A percentile compares a stretch with the other conserved stretches of the same genome.
Conservation (phyloP, 1,140 invertebrate genomes). For the Mesaphorura yosii region DNA sequence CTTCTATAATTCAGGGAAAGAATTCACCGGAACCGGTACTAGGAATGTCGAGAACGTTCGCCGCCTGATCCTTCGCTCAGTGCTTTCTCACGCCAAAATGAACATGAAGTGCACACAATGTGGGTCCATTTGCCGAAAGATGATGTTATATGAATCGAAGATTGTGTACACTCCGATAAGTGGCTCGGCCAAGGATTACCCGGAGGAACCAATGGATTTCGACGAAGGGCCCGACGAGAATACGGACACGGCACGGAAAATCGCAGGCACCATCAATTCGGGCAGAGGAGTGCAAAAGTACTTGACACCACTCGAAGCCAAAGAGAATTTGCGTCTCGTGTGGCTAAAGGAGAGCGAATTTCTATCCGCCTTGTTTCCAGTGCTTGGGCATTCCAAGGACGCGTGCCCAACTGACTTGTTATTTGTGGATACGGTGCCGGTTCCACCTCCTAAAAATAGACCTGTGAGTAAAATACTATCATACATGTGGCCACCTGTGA, state of each 20-base stretch:
- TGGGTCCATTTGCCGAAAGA: constrained; percentile 44
- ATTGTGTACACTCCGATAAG: constrained; percentile 24
- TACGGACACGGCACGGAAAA: background rate
- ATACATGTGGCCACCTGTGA: no score
- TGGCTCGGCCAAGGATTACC: background rate
- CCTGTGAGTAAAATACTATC: constrained; percentile 62
- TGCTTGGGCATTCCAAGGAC: constrained; percentile 44
- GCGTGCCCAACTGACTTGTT: constrained; percentile 72
- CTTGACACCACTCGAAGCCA: constrained; percentile 34
- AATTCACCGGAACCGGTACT: constrained; percentile 4
- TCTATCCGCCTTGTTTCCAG: constrained; percentile 57
- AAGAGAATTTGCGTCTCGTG: constrained; percentile 57
- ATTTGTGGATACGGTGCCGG: constrained; percentile 71
- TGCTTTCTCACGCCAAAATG: constrained; percentile 38
- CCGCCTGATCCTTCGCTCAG: constrained; percentile 46
- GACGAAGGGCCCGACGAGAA: constrained; percentile 22
- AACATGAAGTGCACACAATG: constrained; percentile 52
- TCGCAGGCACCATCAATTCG: no score
- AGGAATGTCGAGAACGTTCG: constrained; percentile 43
- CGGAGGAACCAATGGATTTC: no score
- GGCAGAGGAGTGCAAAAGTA: constrained; percentile 26
- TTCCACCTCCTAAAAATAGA: constrained; percentile 73
- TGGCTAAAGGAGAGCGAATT: constrained; percentile 64
- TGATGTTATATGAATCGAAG: constrained; percentile 36
- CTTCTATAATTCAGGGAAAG: background rate